Evolutionary conservation across 2,888 invertebrate genomes (phyloP), one percentile per base, ranked within the genome.

Genomic region (Limnephilus lunatus): DNA sequence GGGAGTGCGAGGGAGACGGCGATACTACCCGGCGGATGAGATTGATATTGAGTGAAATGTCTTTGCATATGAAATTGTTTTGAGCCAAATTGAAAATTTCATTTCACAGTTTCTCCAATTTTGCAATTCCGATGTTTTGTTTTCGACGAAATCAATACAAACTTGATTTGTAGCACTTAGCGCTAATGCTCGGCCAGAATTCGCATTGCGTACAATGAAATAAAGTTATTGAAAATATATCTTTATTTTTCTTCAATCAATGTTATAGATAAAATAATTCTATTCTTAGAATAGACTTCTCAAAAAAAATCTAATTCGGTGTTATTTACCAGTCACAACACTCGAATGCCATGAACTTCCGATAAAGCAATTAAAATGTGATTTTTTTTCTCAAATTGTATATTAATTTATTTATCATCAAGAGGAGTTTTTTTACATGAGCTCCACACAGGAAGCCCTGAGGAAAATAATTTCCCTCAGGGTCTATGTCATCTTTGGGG

Each of bases 31-130:
- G 44, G 90, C 81, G 90, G 90, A 90, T 68, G 82, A 85, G 90
- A 85, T 83, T 85, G 90, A 85, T 90, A 90, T 90, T 85, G 90
- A 85, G 82, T 90, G 82, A 48, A 85, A 85, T 82, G 90, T 85
- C 82, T 90, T 53, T 85, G 90, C 83, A 85, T 85, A 85, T 39
- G 80, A 90, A 90, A 90, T 90, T 90, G 90, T 90, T 90, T 90
- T 53, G 90, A 44, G 32, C 31, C 90, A 35, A 90, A 90, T 90
- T 90, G 68, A 35, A 83, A 48, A 90, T 82, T 90, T 80, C 81
- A 89, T 80, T 89, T 87, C 87, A 32, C 48, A 68, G 87, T 53
- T 89, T 81, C 80, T 89, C 81, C 88, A 89, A 89, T 89, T 81
- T 89, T 81, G 25, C 88, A 39, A 88, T 31, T 80, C 32, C 88